Evolutionary conservation across 2,113 vertebrate genomes (phyloP), one percentile per base, ranked within the genome.

Genomic region (Atrichornis clamosus): DNA sequence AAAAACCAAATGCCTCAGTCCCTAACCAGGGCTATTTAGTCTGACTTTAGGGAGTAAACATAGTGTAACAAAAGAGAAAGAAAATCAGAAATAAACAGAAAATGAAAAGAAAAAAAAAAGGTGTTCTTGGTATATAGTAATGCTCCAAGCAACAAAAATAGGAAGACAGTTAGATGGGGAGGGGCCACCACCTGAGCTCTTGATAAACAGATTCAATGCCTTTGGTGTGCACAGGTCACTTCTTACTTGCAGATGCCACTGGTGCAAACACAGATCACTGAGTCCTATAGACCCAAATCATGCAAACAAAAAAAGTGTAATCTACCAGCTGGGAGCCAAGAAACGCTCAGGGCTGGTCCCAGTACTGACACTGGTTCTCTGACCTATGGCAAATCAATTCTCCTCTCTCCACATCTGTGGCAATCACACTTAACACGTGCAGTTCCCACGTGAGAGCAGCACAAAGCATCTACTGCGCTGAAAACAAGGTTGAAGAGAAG

Each of bases 21-120:
- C 9, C 46, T 11, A 9, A 49, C 4, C 23, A 47, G 39, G 41
- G 27, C 8, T 58, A 53, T 53, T 79, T 65, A 87, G n/a, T 46
- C n/a, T 69, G 42, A 85, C 21, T 53, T 46, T 17, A 15, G 7
- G 1, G 1, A 2, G 3, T 1, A 3, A 22, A 60, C 2, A 2
- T 1, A 20, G 23, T 7, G 3, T 13, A 1, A 47, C 39, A 56
- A 35, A 37, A 27, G 12, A 3, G 39, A 1, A 8, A 20, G 27
- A 28, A 20, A 21, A 63, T 33, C 39, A 41, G 39, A 26, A 39
- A 26, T 2, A 35, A 10, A 28, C 12, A 11, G 5, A 20, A 11
- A 18, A 6, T 3, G 15, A 3, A 13, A 50, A 26, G 39, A 1
- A 17, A 5, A 4, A 24, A 28, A 19, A 53, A 21, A 3, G 0